Base-by-base conservation (phyloP, 2,888 invertebrate species). In the Andrena minutula region DNA sequence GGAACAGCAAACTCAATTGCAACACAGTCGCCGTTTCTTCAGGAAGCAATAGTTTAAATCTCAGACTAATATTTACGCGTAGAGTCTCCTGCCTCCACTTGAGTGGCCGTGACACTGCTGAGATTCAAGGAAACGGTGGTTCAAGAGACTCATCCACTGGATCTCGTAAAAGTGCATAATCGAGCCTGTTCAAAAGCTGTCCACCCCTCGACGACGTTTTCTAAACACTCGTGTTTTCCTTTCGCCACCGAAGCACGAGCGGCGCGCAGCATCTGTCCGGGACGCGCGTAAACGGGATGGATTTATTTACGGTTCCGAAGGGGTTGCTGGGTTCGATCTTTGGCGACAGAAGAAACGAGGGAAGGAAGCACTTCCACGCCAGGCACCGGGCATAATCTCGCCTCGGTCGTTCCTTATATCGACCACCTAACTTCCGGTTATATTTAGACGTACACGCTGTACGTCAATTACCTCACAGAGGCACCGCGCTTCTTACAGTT, bases 241-340 rank as follows among this genome's bases (percentile, higher is more conserved):
- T 84, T 74, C 64, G 12, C 66, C 72, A 51, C 32, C 26, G 47
- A 66, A 35, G 60, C 32, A 66, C 68, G 64, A 73, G 63, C 30
- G 41, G 30, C 64, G 16, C 20, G 49, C 16, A 75, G 66, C 86
- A 85, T 88, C 81, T 79, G 86, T 71, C 7, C 12, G 2, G 5
- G 64, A 61, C 65, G 63, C 76, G 76, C 70, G 79, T 86, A 83
- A 85, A 88, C 84, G 32, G 32, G 60, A 69, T n/a, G 47, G 77
- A 78, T 88, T 82, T 88, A 88, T 88, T 88, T 88, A 88, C 76
- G 82, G 82, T 72, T 26, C 26, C 69, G 56, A 70, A 61, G 78
- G 83, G 75, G 79, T 78, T 79, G 70, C 85, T 88, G 88, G 74
- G 66, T 86, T 86, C 65, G 83, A 86, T 88, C 88, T 83, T 77